phyloP scores from a whole-genome alignment of 2,888 invertebrate species.

The Athalia circularis region DNA sequence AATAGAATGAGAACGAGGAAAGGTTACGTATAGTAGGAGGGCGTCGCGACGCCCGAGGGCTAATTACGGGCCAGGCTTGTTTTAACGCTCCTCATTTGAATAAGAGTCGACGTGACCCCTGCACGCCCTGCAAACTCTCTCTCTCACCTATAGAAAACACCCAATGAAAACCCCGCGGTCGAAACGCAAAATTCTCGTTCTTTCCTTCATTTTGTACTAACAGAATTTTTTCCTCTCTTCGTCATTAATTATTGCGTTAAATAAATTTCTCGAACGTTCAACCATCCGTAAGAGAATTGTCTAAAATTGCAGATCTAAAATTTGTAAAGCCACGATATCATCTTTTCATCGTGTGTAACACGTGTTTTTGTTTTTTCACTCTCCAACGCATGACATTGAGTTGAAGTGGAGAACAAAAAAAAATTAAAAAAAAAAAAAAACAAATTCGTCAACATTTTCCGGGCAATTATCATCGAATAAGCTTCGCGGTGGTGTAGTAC shows the following conservation, averaged over 20 bases:
- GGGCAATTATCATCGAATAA: not conserved
- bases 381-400: slow-evolving; percentile 1
- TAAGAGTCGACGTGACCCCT: slow-evolving; percentile 47
- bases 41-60: slow-evolving; percentile 45
- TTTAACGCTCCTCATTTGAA: slow-evolving; percentile 48
- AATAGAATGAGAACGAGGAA: slow-evolving; percentile 39
- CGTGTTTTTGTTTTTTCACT: slow-evolving; percentile 2
- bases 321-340: not conserved
- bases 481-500: not conserved
- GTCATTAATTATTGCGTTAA: too few relatives aligned
- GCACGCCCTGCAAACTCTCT: slow-evolving; percentile 19
- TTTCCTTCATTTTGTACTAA: not conserved
- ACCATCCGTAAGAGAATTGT: too few relatives aligned
- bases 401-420: slow-evolving; percentile 22
- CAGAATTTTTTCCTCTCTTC: too few relatives aligned
- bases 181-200: not conserved
- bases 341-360: not conserved
- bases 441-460: slow-evolving; percentile 18
- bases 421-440: too few relatives aligned
- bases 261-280: too few relatives aligned
- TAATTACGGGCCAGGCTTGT: slow-evolving; percentile 48
- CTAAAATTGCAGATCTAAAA: too few relatives aligned
- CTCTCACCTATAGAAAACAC: slow-evolving; percentile 14
- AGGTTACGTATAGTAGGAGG: slow-evolving; percentile 12
- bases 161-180: slow-evolving; percentile 2